phyloP scores from a whole-genome alignment of 2,113 vertebrate genomes.

The Chamaea fasciata region DNA sequence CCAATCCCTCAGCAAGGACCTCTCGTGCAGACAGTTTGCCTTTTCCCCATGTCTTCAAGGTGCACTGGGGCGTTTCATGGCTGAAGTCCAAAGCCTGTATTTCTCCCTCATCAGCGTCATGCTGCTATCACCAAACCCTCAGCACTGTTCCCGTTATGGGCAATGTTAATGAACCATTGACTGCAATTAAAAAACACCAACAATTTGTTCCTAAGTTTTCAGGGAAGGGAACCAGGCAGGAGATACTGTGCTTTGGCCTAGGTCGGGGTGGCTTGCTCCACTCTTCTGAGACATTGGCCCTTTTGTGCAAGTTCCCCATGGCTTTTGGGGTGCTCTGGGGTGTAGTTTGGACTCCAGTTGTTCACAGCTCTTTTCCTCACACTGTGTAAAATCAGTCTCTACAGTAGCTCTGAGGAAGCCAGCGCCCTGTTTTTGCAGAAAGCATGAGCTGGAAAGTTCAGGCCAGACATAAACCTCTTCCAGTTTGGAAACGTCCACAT shows the following conservation, averaged over 20 bases:
- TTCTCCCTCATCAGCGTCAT: neutral
- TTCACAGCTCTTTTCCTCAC: fast-evolving
- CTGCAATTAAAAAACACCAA: neutral
- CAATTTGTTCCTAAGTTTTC: neutral
- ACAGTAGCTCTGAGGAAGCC: neutral
- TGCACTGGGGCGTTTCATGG: neutral
- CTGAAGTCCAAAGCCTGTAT: neutral
- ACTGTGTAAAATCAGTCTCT: fast-evolving
- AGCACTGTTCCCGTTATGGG: fast-evolving
- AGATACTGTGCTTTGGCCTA: neutral
- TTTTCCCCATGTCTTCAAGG: neutral
- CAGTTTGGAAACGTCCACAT: neutral
- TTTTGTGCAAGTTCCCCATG: neutral
- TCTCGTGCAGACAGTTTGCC: fast-evolving
- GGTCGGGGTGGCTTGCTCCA: neutral
- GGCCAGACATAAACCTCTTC: neutral
- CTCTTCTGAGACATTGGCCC: neutral
- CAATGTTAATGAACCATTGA: fast-evolving
- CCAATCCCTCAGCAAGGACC: neutral
- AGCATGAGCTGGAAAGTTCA: neutral
- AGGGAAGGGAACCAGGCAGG: neutral
- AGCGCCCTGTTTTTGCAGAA: neutral
- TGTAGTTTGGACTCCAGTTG: neutral
- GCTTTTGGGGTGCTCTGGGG: neutral
- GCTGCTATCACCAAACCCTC: neutral